Percentiles rank a stretch among this genome's conserved stretches.
Evolutionary conservation across 64 coral and sea anemone genomes (phyloP).

Genomic region (Catalaphyllia jardinei): DNA sequence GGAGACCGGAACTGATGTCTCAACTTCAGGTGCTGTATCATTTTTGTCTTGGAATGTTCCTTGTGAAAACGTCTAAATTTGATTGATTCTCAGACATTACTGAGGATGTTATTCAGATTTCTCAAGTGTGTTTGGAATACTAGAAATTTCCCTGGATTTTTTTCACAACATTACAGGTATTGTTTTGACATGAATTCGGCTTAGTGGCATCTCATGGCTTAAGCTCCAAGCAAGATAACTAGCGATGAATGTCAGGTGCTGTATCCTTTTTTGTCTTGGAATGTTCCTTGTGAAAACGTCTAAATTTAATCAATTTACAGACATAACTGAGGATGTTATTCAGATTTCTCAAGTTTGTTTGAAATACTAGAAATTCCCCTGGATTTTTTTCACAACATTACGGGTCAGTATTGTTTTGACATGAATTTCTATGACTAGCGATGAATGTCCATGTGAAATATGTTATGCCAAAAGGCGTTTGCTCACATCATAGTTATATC

Average conservation of each 20-base stretch:
- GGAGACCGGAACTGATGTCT: not conserved
- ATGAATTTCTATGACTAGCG: too few relatives aligned
- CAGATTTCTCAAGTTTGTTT: not conserved
- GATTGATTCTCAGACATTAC: not conserved
- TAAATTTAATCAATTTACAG: not conserved
- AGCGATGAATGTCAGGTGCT: not conserved
- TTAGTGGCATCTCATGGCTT: too few relatives aligned
- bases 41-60: not conserved
- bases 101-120: not conserved
- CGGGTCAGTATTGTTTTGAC: too few relatives aligned
- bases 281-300: not conserved
- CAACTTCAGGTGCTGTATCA: not conserved
- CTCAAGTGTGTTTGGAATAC: not conserved
- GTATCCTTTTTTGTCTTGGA: not conserved
- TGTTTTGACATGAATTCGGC: too few relatives aligned
- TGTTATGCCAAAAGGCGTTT: too few relatives aligned
- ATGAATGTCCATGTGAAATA: too few relatives aligned
- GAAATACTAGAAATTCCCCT: too few relatives aligned
- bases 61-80: not conserved
- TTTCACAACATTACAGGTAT: too few relatives aligned
- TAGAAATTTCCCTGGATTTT: too few relatives aligned
- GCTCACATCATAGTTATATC: too few relatives aligned
- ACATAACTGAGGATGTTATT: not conserved
- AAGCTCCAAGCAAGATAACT: too few relatives aligned
- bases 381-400: too few relatives aligned